Evolutionary conservation across 2,797 vertebrate species (phyloP).

Genomic region (Mormyrus hasselquistii): DNA sequence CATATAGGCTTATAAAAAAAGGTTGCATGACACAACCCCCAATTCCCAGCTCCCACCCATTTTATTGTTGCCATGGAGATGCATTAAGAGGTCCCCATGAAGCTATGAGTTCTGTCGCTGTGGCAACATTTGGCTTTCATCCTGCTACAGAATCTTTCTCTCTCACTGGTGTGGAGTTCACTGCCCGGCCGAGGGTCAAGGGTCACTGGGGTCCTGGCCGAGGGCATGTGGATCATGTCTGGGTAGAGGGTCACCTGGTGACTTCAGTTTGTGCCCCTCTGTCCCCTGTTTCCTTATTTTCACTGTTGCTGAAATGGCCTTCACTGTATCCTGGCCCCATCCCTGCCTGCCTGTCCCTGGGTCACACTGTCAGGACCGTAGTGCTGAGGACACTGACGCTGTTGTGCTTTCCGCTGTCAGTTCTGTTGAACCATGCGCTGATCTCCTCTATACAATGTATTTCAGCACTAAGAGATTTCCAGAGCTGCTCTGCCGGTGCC

Average conservation of each 20-base stretch:
- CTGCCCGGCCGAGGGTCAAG: background rate
- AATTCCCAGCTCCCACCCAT: background rate
- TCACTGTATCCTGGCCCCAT: background rate
- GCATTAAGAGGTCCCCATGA: slow-evolving; percentile 1
- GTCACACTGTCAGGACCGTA: background rate
- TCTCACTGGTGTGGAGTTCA: background rate
- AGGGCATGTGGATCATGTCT: slow-evolving; percentile 11
- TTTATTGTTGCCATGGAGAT: slow-evolving; percentile 19
- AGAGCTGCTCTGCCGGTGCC: background rate
- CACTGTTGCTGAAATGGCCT: background rate
- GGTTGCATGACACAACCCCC: slow-evolving; percentile 7
- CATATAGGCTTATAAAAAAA: background rate
- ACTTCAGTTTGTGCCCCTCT: background rate
- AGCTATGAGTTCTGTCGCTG: slow-evolving; percentile 15
- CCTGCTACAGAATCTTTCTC: background rate
- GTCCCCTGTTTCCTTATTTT: background rate
- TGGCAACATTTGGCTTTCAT: slow-evolving; percentile 23
- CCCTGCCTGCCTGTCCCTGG: background rate
- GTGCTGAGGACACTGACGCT: background rate
- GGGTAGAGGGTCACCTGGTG: background rate
- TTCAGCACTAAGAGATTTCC: background rate
- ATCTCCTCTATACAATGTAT: background rate
- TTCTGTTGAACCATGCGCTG: background rate
- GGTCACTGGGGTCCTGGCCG: slow-evolving; percentile 17
- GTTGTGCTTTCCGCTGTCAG: background rate